Evolutionary conservation across 2,113 vertebrate genomes (phyloP), one percentile per base, ranked within the genome.

Genomic region (Aythya baeri): DNA sequence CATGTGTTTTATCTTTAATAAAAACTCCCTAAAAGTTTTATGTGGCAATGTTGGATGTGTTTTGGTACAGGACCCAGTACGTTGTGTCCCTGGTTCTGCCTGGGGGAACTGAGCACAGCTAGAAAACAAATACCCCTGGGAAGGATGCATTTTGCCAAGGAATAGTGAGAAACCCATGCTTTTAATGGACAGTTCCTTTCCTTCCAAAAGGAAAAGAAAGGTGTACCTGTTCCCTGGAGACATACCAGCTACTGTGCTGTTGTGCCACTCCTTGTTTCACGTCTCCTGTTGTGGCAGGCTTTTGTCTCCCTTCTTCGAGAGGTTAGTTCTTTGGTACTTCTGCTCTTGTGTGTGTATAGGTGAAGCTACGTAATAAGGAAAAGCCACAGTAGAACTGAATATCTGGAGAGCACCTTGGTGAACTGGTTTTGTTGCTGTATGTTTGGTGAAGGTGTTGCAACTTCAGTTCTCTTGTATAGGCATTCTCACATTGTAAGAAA

Each of bases 321-420:
- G n/a, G 6, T 63, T 22, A 36, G 17, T 23, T 77, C 62, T 73
- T 89, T 0, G 1, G 26, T 73, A 13, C 18, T 1, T 0, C 31
- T 80, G 17, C 59, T 86, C 14, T 73, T 43, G 3, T 0, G 0
- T 41, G 9, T 34, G 12, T 77, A 9, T 13, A 1, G 1, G 10
- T 72, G 38, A 91, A 91, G 32, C 23, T 66, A 14, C 5, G 1
- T 41, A 36, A 43, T 14, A 36, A 26, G 21, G 32, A 73, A 32
- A 73, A 32, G 31, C 75, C 44, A 54, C 4, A 52, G 55, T 17
- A 43, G 88, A 43, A 22, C 50, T 21, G 8, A 31, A 9, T 72
- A 14, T 38, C 21, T 54, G 70, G 27, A 74, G 21, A 71, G 8
- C 27, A 38, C 10, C 23, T 46, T 25, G 17, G 44, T 41, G 71